phyloP scores from a whole-genome alignment of 2,113 vertebrate species.

The Limanda limanda region DNA sequence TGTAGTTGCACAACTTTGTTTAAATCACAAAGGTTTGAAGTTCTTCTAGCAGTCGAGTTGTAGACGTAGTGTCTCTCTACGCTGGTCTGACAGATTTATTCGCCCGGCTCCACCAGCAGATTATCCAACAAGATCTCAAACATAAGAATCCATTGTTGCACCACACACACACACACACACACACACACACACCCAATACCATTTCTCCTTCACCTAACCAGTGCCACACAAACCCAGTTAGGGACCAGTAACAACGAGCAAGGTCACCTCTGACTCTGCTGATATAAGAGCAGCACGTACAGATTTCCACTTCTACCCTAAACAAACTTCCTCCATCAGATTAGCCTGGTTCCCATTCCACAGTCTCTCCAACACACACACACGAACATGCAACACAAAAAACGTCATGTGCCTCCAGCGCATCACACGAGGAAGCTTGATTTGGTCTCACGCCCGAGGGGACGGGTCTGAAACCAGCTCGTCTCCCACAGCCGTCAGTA shows the following conservation, averaged over 20 bases:
- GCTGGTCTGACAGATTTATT: too few species aligned
- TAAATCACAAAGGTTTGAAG: too few species aligned
- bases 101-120: too few species aligned
- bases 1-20: too few species aligned
- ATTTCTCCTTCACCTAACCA: constrained; percentile 34
- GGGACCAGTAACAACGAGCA: neutral
- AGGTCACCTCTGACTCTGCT: constrained; percentile 1
- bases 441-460: constrained; percentile 17
- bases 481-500: neutral
- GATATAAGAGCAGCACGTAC: constrained; percentile 4
- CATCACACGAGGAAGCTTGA: neutral
- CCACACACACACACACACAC: constrained; percentile 26
- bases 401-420: neutral
- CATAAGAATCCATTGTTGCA: neutral
- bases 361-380: constrained; percentile 11
- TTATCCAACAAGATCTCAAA: too few species aligned
- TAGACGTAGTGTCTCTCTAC: too few species aligned
- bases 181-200: constrained; percentile 11
- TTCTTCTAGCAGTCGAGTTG: too few species aligned
- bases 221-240: constrained; percentile 6
- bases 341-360: constrained; percentile 57
- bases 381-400: neutral
- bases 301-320: constrained; percentile 14
- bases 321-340: constrained; percentile 60
- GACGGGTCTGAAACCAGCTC: constrained; percentile 3